Base-by-base conservation (phyloP, 1,140 invertebrate species). In the Euwallacea fornicatus region DNA sequence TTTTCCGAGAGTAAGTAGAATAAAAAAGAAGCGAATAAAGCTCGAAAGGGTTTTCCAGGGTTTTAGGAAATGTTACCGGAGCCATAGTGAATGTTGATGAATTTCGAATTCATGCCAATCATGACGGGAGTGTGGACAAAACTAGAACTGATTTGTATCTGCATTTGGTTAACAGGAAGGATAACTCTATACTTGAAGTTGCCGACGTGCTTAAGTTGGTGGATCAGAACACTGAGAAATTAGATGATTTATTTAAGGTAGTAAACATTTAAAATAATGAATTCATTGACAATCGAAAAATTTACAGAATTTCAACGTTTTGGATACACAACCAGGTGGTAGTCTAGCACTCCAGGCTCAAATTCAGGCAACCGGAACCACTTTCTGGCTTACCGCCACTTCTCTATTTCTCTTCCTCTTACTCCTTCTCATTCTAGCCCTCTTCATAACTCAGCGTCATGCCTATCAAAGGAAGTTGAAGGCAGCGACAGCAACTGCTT, bases 51-150 rank as follows among this genome's bases (percentile, higher is more conserved):
- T 60, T 47, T 50, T 71, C 21, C 72, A 93, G 92, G 74, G 86
- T 88, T 54, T 81, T 96, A 21, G 88, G 90, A 1, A 93, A 92
- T 77, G 93, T 97, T 0, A 96, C 95, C 0, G 91, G 91, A 16
- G 90, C 93, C 0, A 93, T 96, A 71, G 95, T 98, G 2, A 98
- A 98, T 78, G 89, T 97, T 2, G 96, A 98, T 79, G 93, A 95
- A 76, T 93, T 95, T 74, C 91, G 93, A 79, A 92, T 95, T 43
- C 96, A 98, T 80, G 93, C 95, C 78, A 96, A 96, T 79, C 88
- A 91, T 74, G 92, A 95, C 77, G 96, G 96, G 7, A 91, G 93
- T 0, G 93, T 98, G 0, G 96, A 98, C 82, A 91, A 94, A 76
- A 97, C 95, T 2, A 92, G 95, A 79, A 97, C 95, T 1, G 96